These are phyloP conservation scores for Lepeophtheirus nordmannii DNA, from an alignment of 2,888 invertebrate species.

Conservation along the genomic window DNA sequence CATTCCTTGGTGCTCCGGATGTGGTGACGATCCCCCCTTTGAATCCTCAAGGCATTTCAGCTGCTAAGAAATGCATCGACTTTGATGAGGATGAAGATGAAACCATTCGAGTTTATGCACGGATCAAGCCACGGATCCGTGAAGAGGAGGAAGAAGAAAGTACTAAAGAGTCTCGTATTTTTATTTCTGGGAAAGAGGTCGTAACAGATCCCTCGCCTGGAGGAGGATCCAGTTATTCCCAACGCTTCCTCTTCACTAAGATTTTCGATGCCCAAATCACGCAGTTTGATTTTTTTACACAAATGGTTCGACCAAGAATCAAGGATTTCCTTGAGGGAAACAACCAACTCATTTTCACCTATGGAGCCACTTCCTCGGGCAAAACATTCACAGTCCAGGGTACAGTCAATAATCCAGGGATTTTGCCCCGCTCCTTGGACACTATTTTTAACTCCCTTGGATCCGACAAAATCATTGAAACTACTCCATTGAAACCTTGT, in stretches of 20 bases:
- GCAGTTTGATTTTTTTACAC: slow-evolving; percentile 32
- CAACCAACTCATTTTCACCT: slow-evolving; percentile 61
- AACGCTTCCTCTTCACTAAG: neutral
- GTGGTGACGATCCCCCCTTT: neutral
- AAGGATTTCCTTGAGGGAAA: slow-evolving; percentile 47
- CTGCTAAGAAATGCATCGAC: neutral
- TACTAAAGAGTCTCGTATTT: neutral
- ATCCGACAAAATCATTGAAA: neutral
- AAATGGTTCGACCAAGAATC: slow-evolving; percentile 44
- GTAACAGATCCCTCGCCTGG: neutral
- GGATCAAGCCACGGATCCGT: neutral
- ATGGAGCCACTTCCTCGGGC: slow-evolving; percentile 78
- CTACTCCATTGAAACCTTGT: neutral
- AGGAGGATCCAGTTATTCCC: neutral
- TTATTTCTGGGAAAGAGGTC: neutral
- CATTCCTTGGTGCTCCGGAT: neutral
- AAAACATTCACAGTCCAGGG: slow-evolving; percentile 62
- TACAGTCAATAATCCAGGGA: slow-evolving; percentile 45
- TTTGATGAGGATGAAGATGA: neutral
- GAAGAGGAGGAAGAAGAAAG: neutral
- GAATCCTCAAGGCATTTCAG: neutral
- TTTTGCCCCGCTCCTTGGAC: slow-evolving; percentile 47
- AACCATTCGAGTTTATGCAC: neutral
- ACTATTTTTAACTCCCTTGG: slow-evolving; percentile 33
- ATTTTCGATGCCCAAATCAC: neutral